phyloP scores from a whole-genome alignment of 2,888 invertebrate genomes.

The Athalia cordata region DNA sequence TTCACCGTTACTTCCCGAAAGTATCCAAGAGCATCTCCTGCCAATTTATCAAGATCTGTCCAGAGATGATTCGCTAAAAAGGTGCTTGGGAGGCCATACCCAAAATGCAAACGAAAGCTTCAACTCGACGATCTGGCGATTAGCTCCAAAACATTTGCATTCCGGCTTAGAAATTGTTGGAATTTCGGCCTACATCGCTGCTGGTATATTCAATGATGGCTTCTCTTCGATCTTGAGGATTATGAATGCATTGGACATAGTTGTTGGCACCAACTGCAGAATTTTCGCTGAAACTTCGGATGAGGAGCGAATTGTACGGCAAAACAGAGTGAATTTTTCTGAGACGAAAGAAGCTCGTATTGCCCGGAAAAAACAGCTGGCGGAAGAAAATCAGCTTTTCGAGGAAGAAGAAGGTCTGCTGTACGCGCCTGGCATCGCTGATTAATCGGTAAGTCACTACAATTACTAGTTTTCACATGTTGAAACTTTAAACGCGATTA shows the following conservation, averaged over 20 bases:
- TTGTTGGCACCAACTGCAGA: no score
- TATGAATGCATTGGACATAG: no score
- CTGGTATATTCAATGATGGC: conserved; percentile 50
- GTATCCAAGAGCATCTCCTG: conserved; percentile 41
- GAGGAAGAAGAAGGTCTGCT: conserved; percentile 45
- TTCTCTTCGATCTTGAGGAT: conserved; percentile 40
- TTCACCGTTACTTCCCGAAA: conserved; percentile 41
- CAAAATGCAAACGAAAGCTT: conserved; percentile 54
- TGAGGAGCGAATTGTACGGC: no score
- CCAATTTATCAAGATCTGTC: conserved; percentile 51
- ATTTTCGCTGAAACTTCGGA: no score
- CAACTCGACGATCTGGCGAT: conserved; percentile 53
- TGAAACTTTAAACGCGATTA: conserved; percentile 40
- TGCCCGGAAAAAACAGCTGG: conserved; percentile 43
- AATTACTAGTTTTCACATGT: no score
- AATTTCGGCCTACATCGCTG: conserved; percentile 52
- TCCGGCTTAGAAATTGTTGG: conserved; percentile 50
- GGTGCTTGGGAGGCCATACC: conserved; percentile 52
- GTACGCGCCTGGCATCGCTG: not conserved
- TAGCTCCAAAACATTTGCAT: conserved; percentile 52
- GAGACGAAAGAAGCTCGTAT: conserved; percentile 47
- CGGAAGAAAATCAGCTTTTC: conserved; percentile 46
- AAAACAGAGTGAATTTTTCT: conserved; percentile 26
- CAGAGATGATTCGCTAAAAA: conserved; percentile 48
- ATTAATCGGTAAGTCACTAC: no score